These are phyloP conservation scores for Phrynosoma platyrhinos DNA, from an alignment of 2,113 vertebrate genomes.

Conservation along the genomic window DNA sequence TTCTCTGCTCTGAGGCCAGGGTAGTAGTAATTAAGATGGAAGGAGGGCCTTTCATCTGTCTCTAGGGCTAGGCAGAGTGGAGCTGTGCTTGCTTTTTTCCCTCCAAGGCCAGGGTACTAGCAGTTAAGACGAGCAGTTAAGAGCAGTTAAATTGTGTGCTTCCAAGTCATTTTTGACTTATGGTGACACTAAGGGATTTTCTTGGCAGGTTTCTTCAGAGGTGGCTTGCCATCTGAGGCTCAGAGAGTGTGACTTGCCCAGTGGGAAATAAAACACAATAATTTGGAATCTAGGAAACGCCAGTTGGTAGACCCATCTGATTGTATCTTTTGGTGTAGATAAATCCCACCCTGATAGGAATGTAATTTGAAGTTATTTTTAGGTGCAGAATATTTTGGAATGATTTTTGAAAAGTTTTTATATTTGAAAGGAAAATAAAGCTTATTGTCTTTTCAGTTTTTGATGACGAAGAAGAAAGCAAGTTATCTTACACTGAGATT, in stretches of 20 bases:
- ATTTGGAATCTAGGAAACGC: background rate
- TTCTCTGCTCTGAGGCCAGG: too few relatives aligned
- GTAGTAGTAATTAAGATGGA: too few relatives aligned
- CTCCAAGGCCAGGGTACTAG: too few relatives aligned
- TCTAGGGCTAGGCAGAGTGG: too few relatives aligned
- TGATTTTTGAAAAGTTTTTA: background rate
- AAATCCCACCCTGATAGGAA: background rate
- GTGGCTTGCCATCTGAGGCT: too few relatives aligned
- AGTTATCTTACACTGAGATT: conserved; percentile 95
- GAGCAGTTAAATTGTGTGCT: too few relatives aligned
- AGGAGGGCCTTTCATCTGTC: too few relatives aligned
- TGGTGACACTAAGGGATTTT: too few relatives aligned
- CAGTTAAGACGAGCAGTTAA: too few relatives aligned
- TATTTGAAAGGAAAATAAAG: conserved; percentile 1
- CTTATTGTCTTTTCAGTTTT: conserved; percentile 84
- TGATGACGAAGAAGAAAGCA: conserved; percentile 98
- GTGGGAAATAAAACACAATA: background rate
- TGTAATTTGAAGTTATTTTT: background rate
- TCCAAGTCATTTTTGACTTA: too few relatives aligned
- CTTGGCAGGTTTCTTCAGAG: too few relatives aligned
- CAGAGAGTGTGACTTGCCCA: background rate
- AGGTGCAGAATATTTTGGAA: conserved; percentile 6
- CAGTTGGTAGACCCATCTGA: background rate
- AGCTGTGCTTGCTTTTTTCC: too few relatives aligned
- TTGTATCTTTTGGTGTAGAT: background rate